Conservation (phyloP, 2,113 vertebrate species). For the Tenebrosternarchus preto region DNA sequence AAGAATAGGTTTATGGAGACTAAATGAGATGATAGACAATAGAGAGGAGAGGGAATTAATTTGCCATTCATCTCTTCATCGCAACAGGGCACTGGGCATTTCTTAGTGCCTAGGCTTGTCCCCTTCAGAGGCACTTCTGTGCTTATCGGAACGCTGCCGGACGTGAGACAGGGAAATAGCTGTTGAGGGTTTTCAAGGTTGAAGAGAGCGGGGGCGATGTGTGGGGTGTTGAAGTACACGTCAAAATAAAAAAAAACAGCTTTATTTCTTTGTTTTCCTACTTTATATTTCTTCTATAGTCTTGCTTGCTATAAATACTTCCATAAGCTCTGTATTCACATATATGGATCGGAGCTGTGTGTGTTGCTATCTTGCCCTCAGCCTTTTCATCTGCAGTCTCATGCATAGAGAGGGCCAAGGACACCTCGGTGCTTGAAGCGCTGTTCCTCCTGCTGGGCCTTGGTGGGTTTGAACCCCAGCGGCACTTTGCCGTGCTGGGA, state of each 20-base stretch:
- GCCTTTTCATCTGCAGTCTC: not conserved
- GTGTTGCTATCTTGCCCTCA: not conserved
- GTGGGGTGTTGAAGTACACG: not conserved
- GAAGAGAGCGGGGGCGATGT: too few species aligned
- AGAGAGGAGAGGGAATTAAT: not conserved
- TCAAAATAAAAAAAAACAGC: too few species aligned
- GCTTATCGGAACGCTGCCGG: not conserved
- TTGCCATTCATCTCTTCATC: not conserved
- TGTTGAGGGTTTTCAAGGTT: not conserved
- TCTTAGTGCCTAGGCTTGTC: not conserved
- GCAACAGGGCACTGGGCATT: not conserved
- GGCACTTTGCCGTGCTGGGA: not conserved
- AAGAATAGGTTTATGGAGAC: not conserved
- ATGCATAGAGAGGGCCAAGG: not conserved
- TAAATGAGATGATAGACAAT: not conserved
- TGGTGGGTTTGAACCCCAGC: not conserved
- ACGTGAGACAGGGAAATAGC: not conserved
- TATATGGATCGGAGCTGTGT: not conserved
- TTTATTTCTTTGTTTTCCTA: too few species aligned
- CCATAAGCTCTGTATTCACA: too few species aligned
- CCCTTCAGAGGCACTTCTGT: slow-evolving; percentile 4
- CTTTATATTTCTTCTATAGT: too few species aligned
- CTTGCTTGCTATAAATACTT: too few species aligned
- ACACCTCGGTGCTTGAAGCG: not conserved
- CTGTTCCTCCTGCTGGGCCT: not conserved